Evolutionary conservation across 2,797 vertebrate species (phyloP).

Genomic region (Lithobates pipiens): DNA sequence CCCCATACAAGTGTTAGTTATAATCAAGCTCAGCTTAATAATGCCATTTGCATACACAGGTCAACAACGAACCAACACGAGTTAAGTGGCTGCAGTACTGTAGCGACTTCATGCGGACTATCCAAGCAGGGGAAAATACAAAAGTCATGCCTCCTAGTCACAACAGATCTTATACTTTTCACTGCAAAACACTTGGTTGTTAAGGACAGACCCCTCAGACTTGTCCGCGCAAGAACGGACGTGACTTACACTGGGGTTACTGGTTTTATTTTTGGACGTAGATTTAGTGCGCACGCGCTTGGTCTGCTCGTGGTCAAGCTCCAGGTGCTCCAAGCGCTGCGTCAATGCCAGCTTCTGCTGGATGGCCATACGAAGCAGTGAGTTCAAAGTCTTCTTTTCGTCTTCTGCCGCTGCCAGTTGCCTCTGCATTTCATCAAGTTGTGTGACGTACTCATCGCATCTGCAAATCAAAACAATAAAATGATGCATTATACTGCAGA

Average conservation of each 20-base stretch:
- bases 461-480: conserved; percentile 71
- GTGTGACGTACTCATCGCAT: conserved; percentile 96
- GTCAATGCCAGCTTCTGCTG: conserved; percentile 98
- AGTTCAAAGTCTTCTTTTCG: conserved; percentile 98
- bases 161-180: conserved; percentile 99
- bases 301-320: conserved; percentile 93
- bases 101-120: conserved; percentile 59
- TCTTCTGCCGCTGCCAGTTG: conserved; percentile 96
- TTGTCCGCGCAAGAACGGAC: conserved; percentile 83
- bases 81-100: conserved; percentile 76
- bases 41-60: conserved; percentile 71
- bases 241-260: conserved; percentile 90
- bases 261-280: conserved; percentile 78
- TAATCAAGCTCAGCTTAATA: conserved; percentile 76
- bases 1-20: conserved; percentile 80
- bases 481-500: neutral
- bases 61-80: conserved; percentile 71
- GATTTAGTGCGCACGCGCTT: conserved; percentile 85
- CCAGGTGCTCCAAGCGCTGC: conserved; percentile 95
- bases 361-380: conserved; percentile 96
- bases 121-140: conserved; percentile 54
- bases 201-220: conserved; percentile 73
- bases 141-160: conserved; percentile 80
- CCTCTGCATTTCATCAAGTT: conserved; percentile 97
- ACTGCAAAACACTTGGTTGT: conserved; percentile 88